These are phyloP conservation scores for Porites evermanni DNA, from an alignment of 92 coral and sea anemone species.

Conservation along the genomic window DNA sequence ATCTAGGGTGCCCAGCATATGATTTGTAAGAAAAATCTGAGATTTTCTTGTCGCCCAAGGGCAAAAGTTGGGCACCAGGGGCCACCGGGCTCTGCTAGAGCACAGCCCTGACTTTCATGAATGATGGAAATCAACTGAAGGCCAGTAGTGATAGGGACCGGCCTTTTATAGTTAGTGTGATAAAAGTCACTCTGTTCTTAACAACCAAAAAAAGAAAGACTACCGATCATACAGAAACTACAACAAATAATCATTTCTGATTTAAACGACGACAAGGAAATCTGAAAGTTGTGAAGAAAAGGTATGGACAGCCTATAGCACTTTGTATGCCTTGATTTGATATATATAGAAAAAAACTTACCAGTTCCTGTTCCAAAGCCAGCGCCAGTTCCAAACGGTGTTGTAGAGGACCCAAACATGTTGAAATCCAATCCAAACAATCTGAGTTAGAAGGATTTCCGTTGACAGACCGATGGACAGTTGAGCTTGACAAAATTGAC, in stretches of 20 bases:
- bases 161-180: no score
- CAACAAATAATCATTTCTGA: neutral
- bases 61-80: no score
- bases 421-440: slow-evolving; percentile 8
- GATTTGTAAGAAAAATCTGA: no score
- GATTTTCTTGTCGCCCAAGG: no score
- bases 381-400: slow-evolving; percentile 78
- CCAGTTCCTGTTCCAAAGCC: slow-evolving; percentile 85
- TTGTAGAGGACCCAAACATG: slow-evolving; percentile 65
- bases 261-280: neutral
- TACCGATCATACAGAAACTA: neutral
- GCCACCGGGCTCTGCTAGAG: no score
- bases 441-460: neutral
- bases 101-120: neutral
- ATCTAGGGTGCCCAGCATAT: no score
- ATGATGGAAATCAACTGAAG: neutral
- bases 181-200: neutral
- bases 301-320: no score
- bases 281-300: neutral
- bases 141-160: no score
- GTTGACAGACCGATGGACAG: neutral
- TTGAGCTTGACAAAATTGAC: neutral
- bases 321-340: no score
- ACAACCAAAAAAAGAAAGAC: neutral
- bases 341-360: neutral